Evolutionary conservation across 2,113 vertebrate species (phyloP).

Genomic region (Atrichornis clamosus): DNA sequence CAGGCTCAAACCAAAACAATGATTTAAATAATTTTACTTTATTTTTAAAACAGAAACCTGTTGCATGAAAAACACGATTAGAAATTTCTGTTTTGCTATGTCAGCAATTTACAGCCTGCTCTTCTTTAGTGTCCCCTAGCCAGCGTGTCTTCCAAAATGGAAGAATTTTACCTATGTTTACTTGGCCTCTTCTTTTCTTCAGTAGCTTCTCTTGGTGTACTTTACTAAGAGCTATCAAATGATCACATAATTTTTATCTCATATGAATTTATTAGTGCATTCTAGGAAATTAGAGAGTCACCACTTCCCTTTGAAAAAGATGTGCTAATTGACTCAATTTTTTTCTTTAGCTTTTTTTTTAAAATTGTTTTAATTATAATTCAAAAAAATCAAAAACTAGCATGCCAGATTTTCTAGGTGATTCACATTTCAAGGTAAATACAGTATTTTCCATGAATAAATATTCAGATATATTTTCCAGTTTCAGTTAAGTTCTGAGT

Average conservation of each 20-base stretch:
- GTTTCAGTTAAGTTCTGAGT: neutral
- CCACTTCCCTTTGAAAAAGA: neutral
- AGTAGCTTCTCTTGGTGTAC: neutral
- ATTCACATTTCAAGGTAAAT: neutral
- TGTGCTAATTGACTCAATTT: neutral
- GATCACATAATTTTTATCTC: neutral
- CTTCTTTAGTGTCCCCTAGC: neutral
- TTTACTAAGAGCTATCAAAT: neutral
- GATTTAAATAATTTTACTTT: neutral
- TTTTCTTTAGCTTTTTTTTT: neutral
- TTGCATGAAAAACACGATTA: neutral
- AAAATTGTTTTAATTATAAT: neutral
- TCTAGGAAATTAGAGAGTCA: neutral
- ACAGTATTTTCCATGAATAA: neutral
- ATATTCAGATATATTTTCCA: neutral
- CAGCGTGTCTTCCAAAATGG: neutral
- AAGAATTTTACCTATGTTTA: neutral
- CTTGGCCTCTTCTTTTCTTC: neutral
- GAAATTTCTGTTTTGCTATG: neutral
- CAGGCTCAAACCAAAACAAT: no score
- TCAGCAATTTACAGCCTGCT: neutral
- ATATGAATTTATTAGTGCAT: neutral
- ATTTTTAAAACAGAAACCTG: neutral
- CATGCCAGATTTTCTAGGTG: neutral
- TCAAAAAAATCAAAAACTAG: neutral